Evolutionary conservation across 2,797 vertebrate genomes (phyloP).

Genomic region (Malacoctenus gilli): DNA sequence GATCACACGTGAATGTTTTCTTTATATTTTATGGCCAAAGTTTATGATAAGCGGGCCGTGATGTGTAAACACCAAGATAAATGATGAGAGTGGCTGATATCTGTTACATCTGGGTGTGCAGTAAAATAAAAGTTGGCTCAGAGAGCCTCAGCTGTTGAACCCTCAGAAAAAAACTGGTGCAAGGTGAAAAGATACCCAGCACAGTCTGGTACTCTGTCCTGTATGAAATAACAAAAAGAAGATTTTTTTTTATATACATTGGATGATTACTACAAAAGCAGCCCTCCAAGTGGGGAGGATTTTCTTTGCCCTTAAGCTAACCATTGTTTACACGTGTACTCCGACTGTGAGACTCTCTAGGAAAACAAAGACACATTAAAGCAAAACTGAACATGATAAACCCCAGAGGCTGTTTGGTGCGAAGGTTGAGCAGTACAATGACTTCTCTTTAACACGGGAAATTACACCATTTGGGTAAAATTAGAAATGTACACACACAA

Average conservation of each 20-base stretch:
- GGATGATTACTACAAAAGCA: no score
- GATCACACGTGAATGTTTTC: slow-evolving; percentile 51
- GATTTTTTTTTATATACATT: no score
- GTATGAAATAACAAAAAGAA: no score
- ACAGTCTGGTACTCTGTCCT: no score
- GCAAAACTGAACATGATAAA: slow-evolving; percentile 26
- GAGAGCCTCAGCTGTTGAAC: slow-evolving; percentile 47
- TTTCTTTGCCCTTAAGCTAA: no score
- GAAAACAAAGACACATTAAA: slow-evolving; percentile 18
- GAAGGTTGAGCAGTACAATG: slow-evolving; percentile 39
- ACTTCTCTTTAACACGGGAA: slow-evolving; percentile 61
- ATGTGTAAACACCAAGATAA: slow-evolving; percentile 66
- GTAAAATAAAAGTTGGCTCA: slow-evolving; percentile 51
- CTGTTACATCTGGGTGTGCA: slow-evolving; percentile 39
- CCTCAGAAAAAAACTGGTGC: slow-evolving; percentile 17
- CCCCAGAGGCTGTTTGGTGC: slow-evolving; percentile 24
- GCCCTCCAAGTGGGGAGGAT: no score
- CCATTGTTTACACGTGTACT: slow-evolving; percentile 16
- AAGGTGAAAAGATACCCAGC: slow-evolving; percentile 22
- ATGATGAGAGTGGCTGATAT: slow-evolving; percentile 51
- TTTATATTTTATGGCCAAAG: slow-evolving; percentile 48
- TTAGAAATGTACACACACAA: slow-evolving; percentile 34
- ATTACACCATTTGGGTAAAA: slow-evolving; percentile 47
- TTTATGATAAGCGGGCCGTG: slow-evolving; percentile 57
- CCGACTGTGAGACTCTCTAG: slow-evolving; percentile 18